phyloP scores from a whole-genome alignment of 2,113 vertebrate genomes.

The Ceratotherium simum region DNA sequence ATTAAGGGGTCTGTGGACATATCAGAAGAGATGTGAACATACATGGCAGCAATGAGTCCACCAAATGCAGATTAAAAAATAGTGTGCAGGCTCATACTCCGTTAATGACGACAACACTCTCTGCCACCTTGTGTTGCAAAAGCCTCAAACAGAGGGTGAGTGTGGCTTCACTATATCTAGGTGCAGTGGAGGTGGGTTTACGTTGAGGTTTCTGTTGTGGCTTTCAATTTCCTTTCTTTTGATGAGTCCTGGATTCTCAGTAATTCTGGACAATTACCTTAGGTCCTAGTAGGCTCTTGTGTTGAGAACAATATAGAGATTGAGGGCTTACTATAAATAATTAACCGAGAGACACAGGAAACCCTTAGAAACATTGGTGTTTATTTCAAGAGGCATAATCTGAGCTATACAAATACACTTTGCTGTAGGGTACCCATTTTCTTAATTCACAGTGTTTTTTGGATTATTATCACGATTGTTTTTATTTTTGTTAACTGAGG shows the following conservation, averaged over 20 bases:
- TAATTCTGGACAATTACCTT: slow-evolving; percentile 80
- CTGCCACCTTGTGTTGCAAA: background rate
- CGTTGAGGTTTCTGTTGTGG: slow-evolving; percentile 32
- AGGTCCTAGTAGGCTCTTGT: slow-evolving; percentile 78
- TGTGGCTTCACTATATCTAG: fast-evolving
- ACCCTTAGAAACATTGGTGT: slow-evolving; percentile 72
- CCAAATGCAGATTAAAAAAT: background rate
- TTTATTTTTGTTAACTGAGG: slow-evolving; percentile 74
- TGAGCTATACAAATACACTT: slow-evolving; percentile 75
- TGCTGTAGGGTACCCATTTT: slow-evolving; percentile 60
- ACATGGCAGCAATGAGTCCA: fast-evolving
- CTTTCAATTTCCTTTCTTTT: slow-evolving; percentile 72
- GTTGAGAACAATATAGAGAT: slow-evolving; percentile 70
- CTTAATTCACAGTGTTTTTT: slow-evolving; percentile 80
- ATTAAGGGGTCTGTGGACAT: background rate
- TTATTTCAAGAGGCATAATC: slow-evolving; percentile 81
- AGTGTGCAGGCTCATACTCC: background rate
- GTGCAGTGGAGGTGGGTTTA: background rate
- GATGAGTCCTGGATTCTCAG: slow-evolving; percentile 74
- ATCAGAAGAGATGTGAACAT: background rate
- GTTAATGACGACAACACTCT: background rate
- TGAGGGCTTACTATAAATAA: slow-evolving; percentile 75
- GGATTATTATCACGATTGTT: slow-evolving; percentile 73
- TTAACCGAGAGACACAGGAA: slow-evolving; percentile 66
- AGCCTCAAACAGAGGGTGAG: background rate